Base-by-base conservation (phyloP, 1,140 invertebrate genomes). In the Calephelis virginiensis region DNA sequence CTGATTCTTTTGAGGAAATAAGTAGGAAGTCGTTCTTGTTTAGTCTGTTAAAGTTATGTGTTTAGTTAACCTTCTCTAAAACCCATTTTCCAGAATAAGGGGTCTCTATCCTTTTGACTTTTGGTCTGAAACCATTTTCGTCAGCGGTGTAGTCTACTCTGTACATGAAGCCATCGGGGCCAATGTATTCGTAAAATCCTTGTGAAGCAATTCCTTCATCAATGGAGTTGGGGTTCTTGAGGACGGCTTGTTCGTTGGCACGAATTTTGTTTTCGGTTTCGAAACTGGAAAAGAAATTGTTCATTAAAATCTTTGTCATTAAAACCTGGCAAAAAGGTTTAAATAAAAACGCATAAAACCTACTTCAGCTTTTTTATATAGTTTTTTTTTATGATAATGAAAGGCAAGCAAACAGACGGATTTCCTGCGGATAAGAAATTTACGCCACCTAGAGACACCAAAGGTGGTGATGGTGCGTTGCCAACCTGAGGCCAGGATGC, bases 221-320 rank as follows among this genome's bases (percentile, higher is more conserved):
- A 43, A 86, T 75, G 7, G 89, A 86, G 74, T 92, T 91, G 11
- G 89, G 76, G 69, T 92, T 92, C 72, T 92, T 92, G 64, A 92
- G 67, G 11, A 91, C 73, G 4, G 94, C 95, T 67, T 93, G 92
- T 82, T 96, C 95, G 82, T 95, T 90, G 14, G 93, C 94, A 68
- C 94, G 93, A 70, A 96, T 96, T 68, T 95, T 95, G 81, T 96
- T 96, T 66, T 93, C 95, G n/a, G 95, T 95, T 80, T 96, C 94
- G 87, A 94, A 96, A 80, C 93, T 95, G 83, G 67, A 76, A 85
- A 67, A 14, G 66, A 77, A 63, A 46, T 59, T 10, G 14, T 38
- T 28, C 10, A 47, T 62, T 62, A 7, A 7, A 62, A 46, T 62
- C 13, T 5, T 45, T 28, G 28, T 28, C 28, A n/a, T 8, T 13